phyloP scores from a whole-genome alignment of 2,888 invertebrate genomes.

The Arge pagana region DNA sequence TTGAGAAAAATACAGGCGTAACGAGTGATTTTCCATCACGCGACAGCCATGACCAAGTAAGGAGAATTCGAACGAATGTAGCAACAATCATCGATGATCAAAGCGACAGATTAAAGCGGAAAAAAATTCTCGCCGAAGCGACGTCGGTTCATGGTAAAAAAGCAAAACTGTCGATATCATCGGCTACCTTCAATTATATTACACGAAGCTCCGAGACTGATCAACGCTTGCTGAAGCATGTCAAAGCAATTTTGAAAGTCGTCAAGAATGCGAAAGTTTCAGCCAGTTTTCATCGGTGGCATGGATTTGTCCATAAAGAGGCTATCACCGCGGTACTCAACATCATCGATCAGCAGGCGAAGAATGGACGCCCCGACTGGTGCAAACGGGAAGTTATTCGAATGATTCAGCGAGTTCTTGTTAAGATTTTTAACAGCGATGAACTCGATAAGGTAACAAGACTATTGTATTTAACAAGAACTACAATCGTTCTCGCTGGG shows the following conservation, averaged over 20 bases:
- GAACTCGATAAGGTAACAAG: constrained; percentile 4
- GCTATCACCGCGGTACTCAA: constrained; percentile 31
- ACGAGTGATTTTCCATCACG: neutral
- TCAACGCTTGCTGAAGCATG: constrained; percentile 1
- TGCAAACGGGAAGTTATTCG: constrained; percentile 8
- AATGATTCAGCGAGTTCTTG: constrained; percentile 1
- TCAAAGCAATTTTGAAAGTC: constrained; percentile 1
- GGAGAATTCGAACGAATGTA: neutral
- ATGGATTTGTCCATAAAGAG: constrained; percentile 29
- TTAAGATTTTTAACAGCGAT: constrained; percentile 7
- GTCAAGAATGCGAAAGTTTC: constrained; percentile 64
- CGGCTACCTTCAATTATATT: constrained; percentile 1
- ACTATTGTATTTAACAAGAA: no score
- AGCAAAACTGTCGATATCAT: neutral
- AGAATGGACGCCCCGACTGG: constrained; percentile 21
- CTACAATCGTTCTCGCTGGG: no score
- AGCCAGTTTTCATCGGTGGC: constrained; percentile 69
- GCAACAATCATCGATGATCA: neutral
- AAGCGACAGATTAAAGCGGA: neutral
- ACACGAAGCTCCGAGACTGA: constrained; percentile 5
- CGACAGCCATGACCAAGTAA: neutral
- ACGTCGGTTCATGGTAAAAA: neutral
- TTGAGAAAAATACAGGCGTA: no score
- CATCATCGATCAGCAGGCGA: constrained; percentile 26
- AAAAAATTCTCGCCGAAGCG: neutral